A percentile compares a stretch with the other conserved stretches of the same genome.
Conservation (phyloP, 2,797 vertebrate species). For the Amazona ochrocephala region DNA sequence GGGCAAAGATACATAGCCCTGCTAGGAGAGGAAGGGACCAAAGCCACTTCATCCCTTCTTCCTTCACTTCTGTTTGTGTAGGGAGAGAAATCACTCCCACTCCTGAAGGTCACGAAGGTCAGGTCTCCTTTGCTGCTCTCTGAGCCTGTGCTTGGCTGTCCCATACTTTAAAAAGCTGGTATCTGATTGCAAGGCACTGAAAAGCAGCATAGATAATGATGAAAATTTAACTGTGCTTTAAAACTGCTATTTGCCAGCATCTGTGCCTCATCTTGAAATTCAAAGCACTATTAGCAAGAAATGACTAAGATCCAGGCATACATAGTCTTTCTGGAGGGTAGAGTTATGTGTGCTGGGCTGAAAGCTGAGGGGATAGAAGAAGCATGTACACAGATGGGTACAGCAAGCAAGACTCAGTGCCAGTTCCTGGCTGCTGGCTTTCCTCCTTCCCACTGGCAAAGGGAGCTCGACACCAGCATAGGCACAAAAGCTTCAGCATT, state of each 20-base stretch:
- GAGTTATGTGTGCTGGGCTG: neutral
- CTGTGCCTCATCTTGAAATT: neutral
- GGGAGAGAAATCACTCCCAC: neutral
- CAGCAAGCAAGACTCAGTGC: neutral
- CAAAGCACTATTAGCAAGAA: neutral
- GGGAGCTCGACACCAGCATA: neutral
- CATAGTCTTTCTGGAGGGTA: neutral
- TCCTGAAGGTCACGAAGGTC: neutral
- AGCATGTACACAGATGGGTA: rapidly evolving
- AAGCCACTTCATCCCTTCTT: neutral
- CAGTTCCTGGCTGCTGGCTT: neutral
- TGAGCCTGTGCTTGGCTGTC: rapidly evolving
- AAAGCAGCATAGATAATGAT: neutral
- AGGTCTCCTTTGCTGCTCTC: neutral
- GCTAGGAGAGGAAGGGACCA: neutral
- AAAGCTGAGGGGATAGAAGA: rapidly evolving
- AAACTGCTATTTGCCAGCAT: neutral
- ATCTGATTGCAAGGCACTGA: neutral
- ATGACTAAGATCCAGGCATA: neutral
- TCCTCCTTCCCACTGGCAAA: neutral
- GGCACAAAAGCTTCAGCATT: rapidly evolving
- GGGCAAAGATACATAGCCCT: neutral
- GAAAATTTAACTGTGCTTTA: neutral
- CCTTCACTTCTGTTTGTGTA: neutral
- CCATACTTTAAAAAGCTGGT: neutral